Conservation (phyloP, 2,113 vertebrate genomes). For the Eclectus roratus region DNA sequence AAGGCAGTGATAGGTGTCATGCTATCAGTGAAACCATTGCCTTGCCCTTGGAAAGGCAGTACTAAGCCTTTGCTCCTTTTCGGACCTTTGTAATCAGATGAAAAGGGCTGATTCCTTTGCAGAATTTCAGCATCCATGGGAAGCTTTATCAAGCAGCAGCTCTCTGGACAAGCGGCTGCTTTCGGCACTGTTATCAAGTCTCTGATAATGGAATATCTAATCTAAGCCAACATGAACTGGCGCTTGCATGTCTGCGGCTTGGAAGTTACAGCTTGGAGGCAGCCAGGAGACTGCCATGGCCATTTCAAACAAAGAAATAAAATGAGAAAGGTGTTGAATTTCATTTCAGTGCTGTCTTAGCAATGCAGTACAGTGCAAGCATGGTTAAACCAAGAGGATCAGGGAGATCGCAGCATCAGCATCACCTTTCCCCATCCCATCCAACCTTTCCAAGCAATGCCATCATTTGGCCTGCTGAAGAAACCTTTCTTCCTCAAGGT, state of each 20-base stretch:
- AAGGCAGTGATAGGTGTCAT: background rate
- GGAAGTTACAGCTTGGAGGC: background rate
- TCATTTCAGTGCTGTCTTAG: background rate
- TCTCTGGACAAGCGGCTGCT: background rate
- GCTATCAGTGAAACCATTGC: background rate
- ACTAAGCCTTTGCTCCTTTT: background rate
- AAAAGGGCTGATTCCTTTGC: background rate
- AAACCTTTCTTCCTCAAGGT: background rate
- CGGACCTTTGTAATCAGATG: background rate
- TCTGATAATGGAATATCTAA: conserved; percentile 41
- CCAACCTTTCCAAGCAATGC: background rate
- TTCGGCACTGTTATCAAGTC: background rate
- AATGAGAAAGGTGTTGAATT: background rate
- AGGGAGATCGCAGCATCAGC: background rate
- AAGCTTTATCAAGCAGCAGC: background rate
- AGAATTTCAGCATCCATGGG: background rate
- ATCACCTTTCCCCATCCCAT: background rate
- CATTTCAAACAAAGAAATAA: background rate
- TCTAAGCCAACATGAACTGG: background rate
- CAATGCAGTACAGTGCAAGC: background rate
- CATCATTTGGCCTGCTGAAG: background rate
- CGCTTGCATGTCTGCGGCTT: background rate
- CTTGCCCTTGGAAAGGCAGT: background rate
- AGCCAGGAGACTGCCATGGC: background rate
- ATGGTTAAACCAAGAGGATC: background rate